Conservation (phyloP, 2,113 vertebrate species). For the Aviceda subcristata region DNA sequence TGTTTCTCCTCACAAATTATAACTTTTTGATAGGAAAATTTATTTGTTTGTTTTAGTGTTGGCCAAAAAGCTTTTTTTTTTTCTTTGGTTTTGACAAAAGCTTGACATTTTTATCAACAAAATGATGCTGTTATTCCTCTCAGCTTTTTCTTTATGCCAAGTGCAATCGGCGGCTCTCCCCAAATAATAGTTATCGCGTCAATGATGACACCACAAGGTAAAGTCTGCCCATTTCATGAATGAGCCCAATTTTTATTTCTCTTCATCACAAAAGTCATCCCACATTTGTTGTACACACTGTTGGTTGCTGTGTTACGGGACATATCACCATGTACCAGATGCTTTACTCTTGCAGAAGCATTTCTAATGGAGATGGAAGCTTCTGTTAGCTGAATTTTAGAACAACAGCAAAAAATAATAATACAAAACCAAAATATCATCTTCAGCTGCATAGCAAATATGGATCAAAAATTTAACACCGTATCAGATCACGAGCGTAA, state of each 20-base stretch:
- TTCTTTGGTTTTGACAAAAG: background rate
- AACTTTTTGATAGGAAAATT: background rate
- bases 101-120: background rate
- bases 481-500: constrained; percentile 74
- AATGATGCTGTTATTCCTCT: background rate
- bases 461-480: constrained; percentile 77
- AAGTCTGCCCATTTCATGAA: constrained; percentile 45
- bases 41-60: background rate
- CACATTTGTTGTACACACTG: constrained; percentile 54
- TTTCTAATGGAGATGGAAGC: constrained; percentile 76
- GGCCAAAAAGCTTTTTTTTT: background rate
- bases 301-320: constrained; percentile 59
- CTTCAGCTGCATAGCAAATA: constrained; percentile 78
- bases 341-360: constrained; percentile 71
- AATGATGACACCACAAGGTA: background rate
- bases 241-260: constrained; percentile 59
- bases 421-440: constrained; percentile 76
- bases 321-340: constrained; percentile 53
- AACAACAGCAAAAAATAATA: constrained; percentile 64
- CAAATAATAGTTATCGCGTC: background rate
- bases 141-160: background rate
- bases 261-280: constrained; percentile 64
- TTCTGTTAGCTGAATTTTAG: constrained; percentile 67
- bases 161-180: background rate
- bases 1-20: background rate